phyloP scores from a whole-genome alignment of 2,797 vertebrate species.

The Cossypha polioptera region DNA sequence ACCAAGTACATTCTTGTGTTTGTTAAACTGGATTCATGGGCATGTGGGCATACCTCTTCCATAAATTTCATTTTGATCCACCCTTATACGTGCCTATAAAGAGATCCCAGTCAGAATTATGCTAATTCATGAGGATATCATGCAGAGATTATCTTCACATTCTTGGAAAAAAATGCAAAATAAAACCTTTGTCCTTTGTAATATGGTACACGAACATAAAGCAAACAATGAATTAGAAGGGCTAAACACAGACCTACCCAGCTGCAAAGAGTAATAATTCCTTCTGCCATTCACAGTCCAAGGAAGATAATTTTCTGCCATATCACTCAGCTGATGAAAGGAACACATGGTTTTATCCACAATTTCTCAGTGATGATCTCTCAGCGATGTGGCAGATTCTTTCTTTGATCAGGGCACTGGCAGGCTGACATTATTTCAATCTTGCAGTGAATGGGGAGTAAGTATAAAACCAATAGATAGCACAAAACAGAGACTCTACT shows the following conservation, averaged over 20 bases:
- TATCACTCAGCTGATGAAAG: neutral
- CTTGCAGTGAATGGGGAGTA: neutral
- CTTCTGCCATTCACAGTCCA: neutral
- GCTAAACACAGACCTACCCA: neutral
- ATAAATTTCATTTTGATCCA: neutral
- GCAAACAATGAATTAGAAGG: neutral
- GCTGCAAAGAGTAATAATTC: neutral
- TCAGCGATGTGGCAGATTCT: neutral
- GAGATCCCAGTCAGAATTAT: neutral
- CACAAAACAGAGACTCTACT: neutral
- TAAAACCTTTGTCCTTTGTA: neutral
- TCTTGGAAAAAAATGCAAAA: neutral
- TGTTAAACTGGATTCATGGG: neutral
- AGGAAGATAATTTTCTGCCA: neutral
- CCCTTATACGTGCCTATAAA: neutral
- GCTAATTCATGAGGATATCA: neutral
- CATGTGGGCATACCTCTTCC: fast-evolving
- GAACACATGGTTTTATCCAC: neutral
- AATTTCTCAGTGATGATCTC: neutral
- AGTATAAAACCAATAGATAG: neutral
- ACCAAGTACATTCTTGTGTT: neutral
- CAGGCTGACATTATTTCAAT: neutral
- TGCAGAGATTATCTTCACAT: neutral
- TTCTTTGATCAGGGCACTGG: neutral
- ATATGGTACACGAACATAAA: neutral